Evolutionary conservation across 2,113 vertebrate species (phyloP), one percentile per base, ranked within the genome.

Genomic region (Sebastes fasciatus): DNA sequence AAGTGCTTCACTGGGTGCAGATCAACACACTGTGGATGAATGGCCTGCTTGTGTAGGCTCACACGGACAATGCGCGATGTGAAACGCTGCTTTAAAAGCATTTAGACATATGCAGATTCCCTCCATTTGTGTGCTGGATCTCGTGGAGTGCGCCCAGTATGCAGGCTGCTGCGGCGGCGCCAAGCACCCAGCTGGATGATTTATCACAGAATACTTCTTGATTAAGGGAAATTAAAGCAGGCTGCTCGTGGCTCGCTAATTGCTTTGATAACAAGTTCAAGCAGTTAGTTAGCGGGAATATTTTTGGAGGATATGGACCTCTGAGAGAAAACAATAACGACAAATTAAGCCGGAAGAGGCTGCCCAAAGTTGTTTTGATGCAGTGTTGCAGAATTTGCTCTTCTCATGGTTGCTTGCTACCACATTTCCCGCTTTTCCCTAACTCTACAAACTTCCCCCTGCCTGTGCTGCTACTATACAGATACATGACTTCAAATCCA

Each of bases 161-260:
- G 89, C 91, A 83, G 82, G 85, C 86, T 87, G 80, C 86, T 87
- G 80, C 69, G 45, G 79, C 58, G 75, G 87, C 17, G 65, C 90
- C 84, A 86, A 88, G 88, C 91, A 86, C 83, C 84, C 81, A 91
- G 92, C 89, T 91, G 86, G 91, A 86, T 90, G 83, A 93, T 95
- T 95, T 92, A 95, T 94, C 86, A 87, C 84, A 86, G 85, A 93
- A 94, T 93, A 92, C 87, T 87, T 79, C 83, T 91, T 92, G 92
- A 94, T 95, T 93, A 94, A 92, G 75, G 88, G 80, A 91, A 96
- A 95, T 95, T 86, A 93, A 94, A 94, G 89, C 86, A 68, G 89
- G 75, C 89, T 64, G 90, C 85, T 93, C 74, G 88, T 91, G 83
- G 89, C 79, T 90, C 17, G 26, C 88, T 92, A 95, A 95, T 95